Percentiles rank a stretch among this genome's conserved stretches.
Conservation (phyloP, 2,113 vertebrate genomes). For the Pithys albifrons region DNA sequence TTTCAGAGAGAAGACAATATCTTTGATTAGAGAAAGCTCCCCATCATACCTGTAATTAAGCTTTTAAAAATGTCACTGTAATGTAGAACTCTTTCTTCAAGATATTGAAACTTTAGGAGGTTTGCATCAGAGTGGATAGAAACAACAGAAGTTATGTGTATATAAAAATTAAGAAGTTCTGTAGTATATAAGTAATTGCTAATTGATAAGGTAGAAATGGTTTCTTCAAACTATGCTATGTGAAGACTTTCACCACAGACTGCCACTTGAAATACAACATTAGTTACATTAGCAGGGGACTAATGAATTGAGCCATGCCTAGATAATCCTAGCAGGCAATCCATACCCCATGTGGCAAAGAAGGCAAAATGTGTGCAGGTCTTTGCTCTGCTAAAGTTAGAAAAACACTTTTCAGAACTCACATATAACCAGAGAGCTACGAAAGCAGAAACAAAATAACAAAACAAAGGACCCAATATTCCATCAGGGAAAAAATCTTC, state of each 20-base stretch:
- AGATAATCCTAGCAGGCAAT: neutral
- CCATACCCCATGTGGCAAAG: neutral
- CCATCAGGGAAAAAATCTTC: rapidly evolving
- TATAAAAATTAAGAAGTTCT: neutral
- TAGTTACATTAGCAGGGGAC: conserved; percentile 6
- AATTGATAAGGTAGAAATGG: neutral
- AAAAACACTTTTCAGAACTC: neutral
- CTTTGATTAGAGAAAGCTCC: neutral
- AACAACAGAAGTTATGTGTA: neutral
- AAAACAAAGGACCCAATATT: neutral
- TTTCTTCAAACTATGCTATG: neutral
- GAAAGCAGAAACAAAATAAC: neutral
- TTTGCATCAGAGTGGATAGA: neutral
- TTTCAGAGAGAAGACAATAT: neutral
- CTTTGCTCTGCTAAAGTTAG: neutral
- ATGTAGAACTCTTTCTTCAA: neutral
- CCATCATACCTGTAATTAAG: neutral
- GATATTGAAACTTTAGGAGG: neutral
- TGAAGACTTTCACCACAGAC: neutral
- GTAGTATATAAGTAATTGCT: neutral
- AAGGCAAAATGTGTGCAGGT: neutral
- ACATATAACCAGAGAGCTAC: neutral
- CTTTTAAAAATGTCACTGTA: neutral
- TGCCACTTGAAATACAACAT: neutral
- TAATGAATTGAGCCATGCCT: conserved; percentile 13